Percentiles rank a stretch among this genome's conserved stretches.
Evolutionary conservation across 2,888 invertebrate genomes (phyloP).

Genomic region (Cinara cedri): DNA sequence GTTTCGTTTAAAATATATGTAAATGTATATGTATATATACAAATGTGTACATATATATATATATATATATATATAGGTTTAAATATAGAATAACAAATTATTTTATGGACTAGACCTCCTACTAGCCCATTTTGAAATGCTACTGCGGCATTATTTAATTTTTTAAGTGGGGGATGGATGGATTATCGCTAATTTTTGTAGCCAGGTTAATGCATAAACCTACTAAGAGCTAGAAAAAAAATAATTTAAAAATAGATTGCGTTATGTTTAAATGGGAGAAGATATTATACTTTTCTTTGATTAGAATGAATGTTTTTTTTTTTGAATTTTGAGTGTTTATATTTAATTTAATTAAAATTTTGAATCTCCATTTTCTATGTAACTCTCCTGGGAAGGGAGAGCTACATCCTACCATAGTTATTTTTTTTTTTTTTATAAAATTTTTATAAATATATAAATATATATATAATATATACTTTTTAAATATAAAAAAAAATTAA

Average conservation of each 20-base stretch:
- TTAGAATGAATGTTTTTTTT: slow-evolving; percentile 33
- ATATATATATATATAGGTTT: neutral
- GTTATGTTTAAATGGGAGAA: slow-evolving; percentile 52
- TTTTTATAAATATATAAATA: slow-evolving; percentile 57
- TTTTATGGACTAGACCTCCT: slow-evolving; percentile 55
- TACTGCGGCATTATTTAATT: slow-evolving; percentile 44
- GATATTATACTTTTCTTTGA: slow-evolving; percentile 21
- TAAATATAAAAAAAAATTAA: slow-evolving; percentile 54
- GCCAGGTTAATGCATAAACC: slow-evolving; percentile 44
- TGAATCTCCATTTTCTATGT: slow-evolving; percentile 54
- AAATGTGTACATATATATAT: too few species aligned
- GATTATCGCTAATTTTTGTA: slow-evolving; percentile 54
- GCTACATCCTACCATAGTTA: slow-evolving; percentile 53
- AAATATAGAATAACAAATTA: slow-evolving; percentile 45
- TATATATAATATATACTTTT: slow-evolving; percentile 56
- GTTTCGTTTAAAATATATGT: too few species aligned
- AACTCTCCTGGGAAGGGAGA: slow-evolving; percentile 51
- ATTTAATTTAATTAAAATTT: slow-evolving; percentile 40
- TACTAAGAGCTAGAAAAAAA: slow-evolving; percentile 34
- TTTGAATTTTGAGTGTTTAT: slow-evolving; percentile 37
- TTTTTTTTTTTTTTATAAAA: slow-evolving; percentile 56
- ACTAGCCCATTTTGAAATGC: slow-evolving; percentile 55
- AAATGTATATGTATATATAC: too few species aligned
- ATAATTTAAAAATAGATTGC: slow-evolving; percentile 42
- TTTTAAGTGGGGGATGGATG: slow-evolving; percentile 56